phyloP scores from a whole-genome alignment of 1,140 invertebrate species.

The Bemisia tabaci region DNA sequence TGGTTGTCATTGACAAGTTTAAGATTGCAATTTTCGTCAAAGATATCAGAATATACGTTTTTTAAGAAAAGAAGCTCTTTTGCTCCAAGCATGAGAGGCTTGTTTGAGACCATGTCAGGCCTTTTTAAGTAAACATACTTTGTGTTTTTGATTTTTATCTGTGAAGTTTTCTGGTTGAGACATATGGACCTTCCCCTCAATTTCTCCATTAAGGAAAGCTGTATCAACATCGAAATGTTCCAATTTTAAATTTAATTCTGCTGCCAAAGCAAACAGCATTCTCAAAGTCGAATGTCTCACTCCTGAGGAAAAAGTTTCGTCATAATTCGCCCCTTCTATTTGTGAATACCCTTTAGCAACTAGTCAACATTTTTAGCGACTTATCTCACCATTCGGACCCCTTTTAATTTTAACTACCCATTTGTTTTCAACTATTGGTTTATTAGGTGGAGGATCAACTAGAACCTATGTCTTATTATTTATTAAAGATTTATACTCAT shows the following conservation, averaged over 20 bases:
- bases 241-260: conserved; percentile 25
- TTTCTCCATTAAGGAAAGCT: too few relatives aligned
- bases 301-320: conserved; percentile 7
- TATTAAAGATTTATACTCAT: not conserved
- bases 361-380: conserved; percentile 11
- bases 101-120: conserved; percentile 25
- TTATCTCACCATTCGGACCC: not conserved
- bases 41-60: too few relatives aligned
- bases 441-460: conserved; percentile 2
- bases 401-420: conserved; percentile 9
- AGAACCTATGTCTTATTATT: conserved; percentile 2
- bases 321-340: not conserved
- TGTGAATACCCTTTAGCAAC: conserved; percentile 11
- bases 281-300: conserved; percentile 11
- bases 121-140: conserved; percentile 22
- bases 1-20: too few relatives aligned
- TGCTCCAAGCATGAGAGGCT: conserved; percentile 19
- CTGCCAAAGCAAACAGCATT: conserved; percentile 22
- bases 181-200: conserved; percentile 25
- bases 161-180: conserved; percentile 28
- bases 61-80: too few relatives aligned
- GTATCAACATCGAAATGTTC: too few relatives aligned
- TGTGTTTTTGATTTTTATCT: conserved; percentile 8
- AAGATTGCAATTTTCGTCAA: too few relatives aligned
- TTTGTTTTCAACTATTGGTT: conserved; percentile 7